Evolutionary conservation across 2,797 vertebrate species (phyloP).

Genomic region (Calcarius lapponicus): DNA sequence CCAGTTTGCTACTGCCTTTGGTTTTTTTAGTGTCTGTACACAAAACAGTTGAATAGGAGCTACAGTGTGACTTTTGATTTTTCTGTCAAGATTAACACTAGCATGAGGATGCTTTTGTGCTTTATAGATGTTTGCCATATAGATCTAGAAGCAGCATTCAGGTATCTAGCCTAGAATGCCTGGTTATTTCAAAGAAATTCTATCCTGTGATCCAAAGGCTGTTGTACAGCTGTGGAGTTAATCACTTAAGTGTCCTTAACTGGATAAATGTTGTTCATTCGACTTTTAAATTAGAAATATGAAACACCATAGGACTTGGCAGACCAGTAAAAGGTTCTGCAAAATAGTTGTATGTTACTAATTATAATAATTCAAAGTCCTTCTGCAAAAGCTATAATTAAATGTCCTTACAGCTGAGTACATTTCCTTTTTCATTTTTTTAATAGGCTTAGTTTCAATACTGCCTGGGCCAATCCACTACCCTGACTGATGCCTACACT

Average conservation of each 20-base stretch:
- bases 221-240: neutral
- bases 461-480: neutral
- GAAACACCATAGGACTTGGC: slow-evolving; percentile 6
- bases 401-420: slow-evolving; percentile 28
- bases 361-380: slow-evolving; percentile 63
- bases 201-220: neutral
- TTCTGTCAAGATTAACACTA: neutral
- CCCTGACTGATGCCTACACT: neutral
- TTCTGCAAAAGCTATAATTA: slow-evolving; percentile 50
- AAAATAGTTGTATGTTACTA: slow-evolving; percentile 31
- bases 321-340: neutral
- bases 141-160: neutral
- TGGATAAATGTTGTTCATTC: slow-evolving; percentile 31
- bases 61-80: neutral
- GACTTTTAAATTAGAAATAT: slow-evolving; percentile 50
- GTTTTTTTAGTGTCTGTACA: neutral
- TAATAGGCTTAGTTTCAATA: neutral
- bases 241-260: slow-evolving; percentile 14
- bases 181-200: neutral
- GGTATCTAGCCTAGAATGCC: neutral
- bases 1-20: accelerated
- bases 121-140: neutral
- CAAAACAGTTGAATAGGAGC: neutral
- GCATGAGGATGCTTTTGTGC: neutral
- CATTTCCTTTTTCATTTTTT: neutral